Percentiles rank a stretch among this genome's conserved stretches.
These are phyloP conservation scores for Creontiades dilutus DNA, from an alignment of 2,888 invertebrate genomes.

Conservation along the genomic window DNA sequence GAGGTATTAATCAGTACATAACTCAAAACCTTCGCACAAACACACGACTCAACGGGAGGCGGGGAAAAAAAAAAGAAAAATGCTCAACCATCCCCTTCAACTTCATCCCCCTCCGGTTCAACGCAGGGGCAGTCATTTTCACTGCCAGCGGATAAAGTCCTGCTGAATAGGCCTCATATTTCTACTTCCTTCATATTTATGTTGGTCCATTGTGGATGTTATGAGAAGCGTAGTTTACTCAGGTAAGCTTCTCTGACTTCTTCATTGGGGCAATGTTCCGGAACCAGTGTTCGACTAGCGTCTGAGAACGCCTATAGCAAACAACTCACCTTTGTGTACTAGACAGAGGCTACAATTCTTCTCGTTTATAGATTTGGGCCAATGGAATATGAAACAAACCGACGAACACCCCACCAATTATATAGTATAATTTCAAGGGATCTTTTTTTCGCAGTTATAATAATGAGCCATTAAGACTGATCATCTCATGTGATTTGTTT, in stretches of 20 bases:
- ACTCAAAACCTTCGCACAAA: slow-evolving; percentile 60
- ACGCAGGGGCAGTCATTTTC: slow-evolving; percentile 56
- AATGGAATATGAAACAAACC: too few species aligned
- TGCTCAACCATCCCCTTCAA: slow-evolving; percentile 43
- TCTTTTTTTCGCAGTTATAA: too few species aligned
- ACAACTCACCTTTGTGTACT: slow-evolving; percentile 34
- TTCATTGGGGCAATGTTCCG: slow-evolving; percentile 56
- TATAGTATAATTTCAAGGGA: too few species aligned
- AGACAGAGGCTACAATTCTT: background rate
- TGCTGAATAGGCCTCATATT: slow-evolving; percentile 67
- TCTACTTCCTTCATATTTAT: slow-evolving; percentile 63
- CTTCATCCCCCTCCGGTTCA: slow-evolving; percentile 47
- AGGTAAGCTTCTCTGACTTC: slow-evolving; percentile 63
- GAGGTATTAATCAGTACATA: slow-evolving; percentile 73
- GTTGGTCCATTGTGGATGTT: slow-evolving; percentile 58
- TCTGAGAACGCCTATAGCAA: slow-evolving; percentile 37
- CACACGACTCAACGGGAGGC: slow-evolving; percentile 30
- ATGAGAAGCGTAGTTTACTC: slow-evolving; percentile 62
- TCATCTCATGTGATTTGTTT: too few species aligned
- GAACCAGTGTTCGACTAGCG: slow-evolving; percentile 33
- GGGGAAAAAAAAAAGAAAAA: slow-evolving; percentile 41
- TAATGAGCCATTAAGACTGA: too few species aligned
- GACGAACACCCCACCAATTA: too few species aligned
- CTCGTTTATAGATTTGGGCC: background rate
- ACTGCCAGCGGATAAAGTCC: slow-evolving; percentile 59